A percentile compares a stretch with the other conserved stretches of the same genome.
Conservation (phyloP, 2,888 invertebrate genomes). For the Mongoloraphidia duomilia region DNA sequence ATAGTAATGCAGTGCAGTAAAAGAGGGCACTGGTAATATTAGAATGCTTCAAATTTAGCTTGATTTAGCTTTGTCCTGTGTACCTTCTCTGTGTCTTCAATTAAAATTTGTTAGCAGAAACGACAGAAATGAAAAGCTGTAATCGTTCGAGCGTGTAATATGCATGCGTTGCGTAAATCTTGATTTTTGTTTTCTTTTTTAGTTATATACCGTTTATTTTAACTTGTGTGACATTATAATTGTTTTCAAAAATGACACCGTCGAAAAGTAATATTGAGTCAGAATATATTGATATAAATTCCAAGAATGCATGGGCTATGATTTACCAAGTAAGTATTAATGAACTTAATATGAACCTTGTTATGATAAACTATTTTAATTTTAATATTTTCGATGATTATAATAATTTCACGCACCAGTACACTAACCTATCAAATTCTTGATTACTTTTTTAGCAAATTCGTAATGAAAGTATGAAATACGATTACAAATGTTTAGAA, state of each 20-base stretch:
- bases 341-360: slow-evolving; percentile 15
- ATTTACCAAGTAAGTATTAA: slow-evolving; percentile 49
- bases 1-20: too few species aligned
- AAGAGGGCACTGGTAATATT: too few species aligned
- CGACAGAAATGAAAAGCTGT: too few species aligned
- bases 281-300: slow-evolving; percentile 57
- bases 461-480: slow-evolving; percentile 50
- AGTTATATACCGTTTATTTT: neutral
- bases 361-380: neutral
- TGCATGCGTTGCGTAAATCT: neutral
- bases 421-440: slow-evolving; percentile 5
- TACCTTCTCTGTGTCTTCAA: too few species aligned
- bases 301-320: slow-evolving; percentile 52
- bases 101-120: too few species aligned
- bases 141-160: neutral
- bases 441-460: slow-evolving; percentile 47
- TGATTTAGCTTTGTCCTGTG: too few species aligned
- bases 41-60: too few species aligned
- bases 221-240: neutral
- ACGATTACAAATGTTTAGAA: slow-evolving; percentile 48
- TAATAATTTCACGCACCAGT: slow-evolving; percentile 15
- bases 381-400: neutral
- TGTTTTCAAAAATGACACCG: slow-evolving; percentile 11
- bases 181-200: slow-evolving; percentile 1
- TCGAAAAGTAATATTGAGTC: slow-evolving; percentile 44